Conservation (phyloP, 2,797 vertebrate species). For the Pipistrellus kuhlii region DNA sequence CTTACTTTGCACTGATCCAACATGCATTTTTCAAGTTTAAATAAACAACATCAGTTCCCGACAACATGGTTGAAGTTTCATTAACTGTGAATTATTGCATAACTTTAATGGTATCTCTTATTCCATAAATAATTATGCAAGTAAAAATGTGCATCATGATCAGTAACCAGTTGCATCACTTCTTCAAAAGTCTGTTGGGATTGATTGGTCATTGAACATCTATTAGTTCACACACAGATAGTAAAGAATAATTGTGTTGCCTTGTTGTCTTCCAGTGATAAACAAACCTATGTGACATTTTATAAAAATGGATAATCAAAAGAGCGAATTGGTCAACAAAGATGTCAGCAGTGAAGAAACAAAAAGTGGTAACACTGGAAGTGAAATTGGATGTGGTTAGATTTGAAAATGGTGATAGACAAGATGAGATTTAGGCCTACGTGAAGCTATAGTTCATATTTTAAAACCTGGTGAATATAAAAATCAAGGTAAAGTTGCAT, state of each 20-base stretch:
- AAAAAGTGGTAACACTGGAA: neutral
- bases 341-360: neutral
- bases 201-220: neutral
- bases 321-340: conserved; percentile 7
- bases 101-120: neutral
- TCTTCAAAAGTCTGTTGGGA: neutral
- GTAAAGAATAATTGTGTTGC: neutral
- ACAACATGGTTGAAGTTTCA: neutral
- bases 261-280: neutral
- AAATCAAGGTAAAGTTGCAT: neutral
- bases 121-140: neutral
- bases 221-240: neutral
- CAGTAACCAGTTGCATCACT: neutral
- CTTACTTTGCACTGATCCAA: neutral
- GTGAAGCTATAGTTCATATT: neutral
- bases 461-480: conserved; percentile 7
- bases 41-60: neutral
- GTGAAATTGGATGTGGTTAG: neutral
- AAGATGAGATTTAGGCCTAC: neutral
- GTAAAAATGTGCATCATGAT: conserved; percentile 12
- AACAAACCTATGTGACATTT: neutral
- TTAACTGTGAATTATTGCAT: conserved; percentile 14
- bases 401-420: neutral
- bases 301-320: neutral
- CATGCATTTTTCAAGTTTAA: neutral